Evolutionary conservation across 1,140 invertebrate species (phyloP).

Genomic region (Delia radicum): DNA sequence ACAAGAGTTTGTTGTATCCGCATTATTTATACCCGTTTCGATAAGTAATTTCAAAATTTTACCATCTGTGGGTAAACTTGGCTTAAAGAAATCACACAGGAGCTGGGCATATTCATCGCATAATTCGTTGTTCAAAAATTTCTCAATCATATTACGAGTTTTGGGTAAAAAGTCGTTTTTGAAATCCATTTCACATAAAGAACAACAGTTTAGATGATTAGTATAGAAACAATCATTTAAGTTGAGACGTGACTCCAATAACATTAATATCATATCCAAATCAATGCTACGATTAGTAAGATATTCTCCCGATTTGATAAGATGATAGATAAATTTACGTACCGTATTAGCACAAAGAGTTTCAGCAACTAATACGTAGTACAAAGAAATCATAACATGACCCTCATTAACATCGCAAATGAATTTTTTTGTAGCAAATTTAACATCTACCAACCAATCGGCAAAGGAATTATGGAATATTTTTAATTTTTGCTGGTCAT

Average conservation of each 20-base stretch:
- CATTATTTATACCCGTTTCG: conserved; percentile 63
- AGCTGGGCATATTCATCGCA: conserved; percentile 50
- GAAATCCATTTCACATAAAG: conserved; percentile 50
- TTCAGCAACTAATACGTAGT: conserved; percentile 66
- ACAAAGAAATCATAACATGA: conserved; percentile 85
- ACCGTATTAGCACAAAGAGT: conserved; percentile 53
- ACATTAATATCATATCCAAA: conserved; percentile 51
- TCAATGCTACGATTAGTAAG: conserved; percentile 47
- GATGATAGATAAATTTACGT: conserved; percentile 47
- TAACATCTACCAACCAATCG: conserved; percentile 92
- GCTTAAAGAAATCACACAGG: conserved; percentile 57
- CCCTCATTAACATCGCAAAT: conserved; percentile 84
- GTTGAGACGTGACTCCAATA: conserved; percentile 51
- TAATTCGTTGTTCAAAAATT: conserved; percentile 47
- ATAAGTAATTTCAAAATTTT: conserved; percentile 66
- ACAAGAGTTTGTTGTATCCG: conserved; percentile 46
- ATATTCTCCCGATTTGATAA: conserved; percentile 50
- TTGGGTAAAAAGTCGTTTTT: conserved; percentile 51
- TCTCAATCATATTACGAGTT: conserved; percentile 47
- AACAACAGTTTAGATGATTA: conserved; percentile 52
- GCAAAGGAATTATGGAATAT: conserved; percentile 91
- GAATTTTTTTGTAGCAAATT: conserved; percentile 94
- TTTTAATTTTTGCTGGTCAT: conserved; percentile 65
- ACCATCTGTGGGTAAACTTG: conserved; percentile 61
- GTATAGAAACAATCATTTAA: conserved; percentile 54